phyloP scores from a whole-genome alignment of 2,797 vertebrate genomes.

The Gorsachius magnificus region DNA sequence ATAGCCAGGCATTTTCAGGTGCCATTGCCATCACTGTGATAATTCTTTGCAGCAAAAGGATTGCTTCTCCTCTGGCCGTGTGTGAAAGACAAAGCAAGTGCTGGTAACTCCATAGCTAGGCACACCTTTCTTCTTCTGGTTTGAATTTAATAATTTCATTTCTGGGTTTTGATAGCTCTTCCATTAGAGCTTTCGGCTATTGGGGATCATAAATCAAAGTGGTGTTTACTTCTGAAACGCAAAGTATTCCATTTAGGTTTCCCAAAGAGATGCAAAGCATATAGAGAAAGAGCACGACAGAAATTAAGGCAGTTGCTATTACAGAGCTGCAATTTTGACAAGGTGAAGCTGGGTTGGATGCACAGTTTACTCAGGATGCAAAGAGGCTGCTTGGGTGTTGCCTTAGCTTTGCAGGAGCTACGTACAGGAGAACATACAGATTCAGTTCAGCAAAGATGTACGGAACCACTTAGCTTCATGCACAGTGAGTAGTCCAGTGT shows the following conservation, averaged over 20 bases:
- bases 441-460: too few species aligned
- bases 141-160: not conserved
- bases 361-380: not conserved
- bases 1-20: not conserved
- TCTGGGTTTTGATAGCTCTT: not conserved
- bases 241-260: not conserved
- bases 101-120: not conserved
- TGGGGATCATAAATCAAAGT: not conserved
- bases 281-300: not conserved
- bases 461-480: not conserved
- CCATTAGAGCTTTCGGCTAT: not conserved
- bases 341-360: not conserved
- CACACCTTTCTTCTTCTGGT: not conserved
- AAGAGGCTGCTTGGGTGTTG: not conserved
- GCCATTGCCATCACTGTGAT: not conserved
- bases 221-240: not conserved
- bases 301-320: not conserved
- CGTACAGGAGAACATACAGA: not conserved
- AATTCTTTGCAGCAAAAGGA: not conserved
- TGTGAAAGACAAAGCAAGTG: not conserved
- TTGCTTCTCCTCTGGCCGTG: not conserved
- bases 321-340: not conserved
- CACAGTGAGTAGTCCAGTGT: not conserved
- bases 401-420: not conserved
- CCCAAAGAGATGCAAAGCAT: not conserved